A percentile compares a stretch with the other conserved stretches of the same genome.
Conservation (phyloP, 2,797 vertebrate species). For the Labroides dimidiatus region DNA sequence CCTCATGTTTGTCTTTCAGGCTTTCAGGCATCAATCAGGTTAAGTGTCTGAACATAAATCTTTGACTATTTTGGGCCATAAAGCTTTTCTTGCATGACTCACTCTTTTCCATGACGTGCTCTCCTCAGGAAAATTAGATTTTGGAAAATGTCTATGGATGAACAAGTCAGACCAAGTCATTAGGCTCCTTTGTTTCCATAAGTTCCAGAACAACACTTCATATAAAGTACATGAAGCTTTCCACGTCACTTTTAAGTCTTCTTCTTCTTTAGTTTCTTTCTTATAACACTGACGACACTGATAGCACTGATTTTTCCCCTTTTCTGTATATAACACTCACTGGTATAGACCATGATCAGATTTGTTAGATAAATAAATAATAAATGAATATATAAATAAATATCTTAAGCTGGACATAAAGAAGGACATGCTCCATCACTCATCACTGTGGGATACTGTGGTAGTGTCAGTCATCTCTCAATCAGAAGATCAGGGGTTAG, state of each 20-base stretch:
- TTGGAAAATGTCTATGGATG: conserved; percentile 48
- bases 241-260: background rate
- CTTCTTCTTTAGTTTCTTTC: conserved; percentile 18
- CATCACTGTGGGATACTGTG: too few species aligned
- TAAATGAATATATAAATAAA: too few species aligned
- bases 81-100: conserved; percentile 56
- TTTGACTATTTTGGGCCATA: conserved; percentile 34
- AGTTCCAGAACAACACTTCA: conserved; percentile 51
- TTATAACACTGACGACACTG: background rate
- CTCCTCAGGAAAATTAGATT: conserved; percentile 65
- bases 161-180: conserved; percentile 36
- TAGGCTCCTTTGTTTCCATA: conserved; percentile 56
- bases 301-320: conserved; percentile 5
- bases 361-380: conserved; percentile 5
- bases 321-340: background rate
- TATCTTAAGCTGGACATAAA: conserved; percentile 2
- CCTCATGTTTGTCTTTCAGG: conserved; percentile 49
- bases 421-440: conserved; percentile 3
- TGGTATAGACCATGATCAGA: background rate
- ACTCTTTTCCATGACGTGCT: conserved; percentile 51
- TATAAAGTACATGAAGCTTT: conserved; percentile 37
- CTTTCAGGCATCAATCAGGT: conserved; percentile 46
- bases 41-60: conserved; percentile 63
- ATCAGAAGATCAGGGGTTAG: too few species aligned
- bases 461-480: too few species aligned